Evolutionary conservation across 2,113 vertebrate species (phyloP).

Genomic region (Leptocoma aspasia): DNA sequence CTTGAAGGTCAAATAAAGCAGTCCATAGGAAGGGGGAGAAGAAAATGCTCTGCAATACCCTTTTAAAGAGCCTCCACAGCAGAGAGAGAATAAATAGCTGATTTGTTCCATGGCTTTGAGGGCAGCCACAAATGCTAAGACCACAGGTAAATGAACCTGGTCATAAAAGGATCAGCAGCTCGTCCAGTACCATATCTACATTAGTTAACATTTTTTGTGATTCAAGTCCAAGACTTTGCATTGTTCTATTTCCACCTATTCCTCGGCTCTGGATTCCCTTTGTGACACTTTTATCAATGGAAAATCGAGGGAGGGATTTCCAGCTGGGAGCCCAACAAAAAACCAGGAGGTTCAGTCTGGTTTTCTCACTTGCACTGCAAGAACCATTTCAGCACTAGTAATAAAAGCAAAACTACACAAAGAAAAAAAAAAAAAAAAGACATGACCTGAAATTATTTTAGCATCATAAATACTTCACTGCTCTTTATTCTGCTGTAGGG

Average conservation of each 20-base stretch:
- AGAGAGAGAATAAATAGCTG: slow-evolving; percentile 33
- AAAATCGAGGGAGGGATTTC: slow-evolving; percentile 57
- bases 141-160: slow-evolving; percentile 18
- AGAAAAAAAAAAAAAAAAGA: neutral
- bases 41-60: neutral
- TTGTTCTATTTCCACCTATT: slow-evolving; percentile 49
- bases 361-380: slow-evolving; percentile 12
- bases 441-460: slow-evolving; percentile 48
- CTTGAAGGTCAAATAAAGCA: slow-evolving; percentile 52
- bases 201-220: slow-evolving; percentile 36
- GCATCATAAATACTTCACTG: neutral
- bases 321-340: slow-evolving; percentile 55
- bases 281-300: slow-evolving; percentile 64
- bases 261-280: slow-evolving; percentile 51
- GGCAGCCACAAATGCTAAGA: neutral
- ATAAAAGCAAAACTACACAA: slow-evolving; percentile 42
- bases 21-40: neutral
- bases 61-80: neutral
- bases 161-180: slow-evolving; percentile 42
- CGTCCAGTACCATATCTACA: neutral
- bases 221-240: slow-evolving; percentile 27
- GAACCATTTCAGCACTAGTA: slow-evolving; percentile 4
- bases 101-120: neutral
- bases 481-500: slow-evolving; percentile 22
- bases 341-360: slow-evolving; percentile 35